Base-by-base conservation (phyloP, 2,888 invertebrate species). In the Sinotaia quadrata region DNA sequence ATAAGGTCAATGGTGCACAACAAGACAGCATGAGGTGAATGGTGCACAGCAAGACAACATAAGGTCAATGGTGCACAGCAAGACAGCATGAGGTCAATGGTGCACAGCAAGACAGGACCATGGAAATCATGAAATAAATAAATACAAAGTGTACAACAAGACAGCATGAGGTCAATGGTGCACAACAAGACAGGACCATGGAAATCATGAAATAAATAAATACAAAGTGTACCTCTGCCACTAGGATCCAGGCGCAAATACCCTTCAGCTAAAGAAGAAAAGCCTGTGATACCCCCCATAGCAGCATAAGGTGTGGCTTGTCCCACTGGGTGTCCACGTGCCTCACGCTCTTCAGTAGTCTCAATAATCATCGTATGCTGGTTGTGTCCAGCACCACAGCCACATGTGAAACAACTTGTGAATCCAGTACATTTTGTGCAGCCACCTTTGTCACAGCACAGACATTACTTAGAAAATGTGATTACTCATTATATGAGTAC, bases 281-380 rank as follows among this genome's bases (percentile, higher is more conserved):
- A 88, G 2, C 88, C 88, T 2, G 88, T 88, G 27, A 88, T 69
- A 4, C 88, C 88, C 10, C 88, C 88, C 88, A 88, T 88, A 37
- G 87, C 88, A 52, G 84, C 80, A 74, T 87, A 88, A 0, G 85
- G 86, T 3, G 81, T 81, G 37, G 83, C 83, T 67, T 85, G 81
- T 1, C 88, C 87, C 4, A 87, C 75, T 0, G 88, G 88, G 72
- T 87, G 87, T 4, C 88, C 88, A 5, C 88, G 68, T 0, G 83
- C 84, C 69, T 84, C 81, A 47, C 88, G 69, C 71, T 88, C 88
- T 10, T 86, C 84, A 15, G 75, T 82, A 5, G 86, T 87, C 74
- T 88, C 88, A n/a, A 87, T 82, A 7, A 86, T 73, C 82, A 85
- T 87, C 5, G 47, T 68, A 68, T 88, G 88, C 18, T 81, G 73